These are phyloP conservation scores for Enteromius paludinosus DNA, from an alignment of 2,797 vertebrate genomes.

Conservation along the genomic window DNA sequence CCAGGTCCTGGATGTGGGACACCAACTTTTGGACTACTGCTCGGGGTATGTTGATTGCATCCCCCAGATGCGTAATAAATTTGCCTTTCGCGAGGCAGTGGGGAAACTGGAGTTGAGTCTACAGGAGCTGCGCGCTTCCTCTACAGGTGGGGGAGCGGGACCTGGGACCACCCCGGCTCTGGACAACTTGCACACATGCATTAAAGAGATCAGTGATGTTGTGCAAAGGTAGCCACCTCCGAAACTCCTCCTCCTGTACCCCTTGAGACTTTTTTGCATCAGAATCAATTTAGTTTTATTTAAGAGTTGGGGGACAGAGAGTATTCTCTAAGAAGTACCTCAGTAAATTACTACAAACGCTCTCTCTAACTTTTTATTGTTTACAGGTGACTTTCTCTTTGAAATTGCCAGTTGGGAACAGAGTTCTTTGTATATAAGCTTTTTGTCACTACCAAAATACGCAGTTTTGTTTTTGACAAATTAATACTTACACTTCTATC, in stretches of 20 bases:
- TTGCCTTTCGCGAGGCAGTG: conserved; percentile 97
- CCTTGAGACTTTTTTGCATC: conserved; percentile 40
- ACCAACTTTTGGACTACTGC: conserved; percentile 97
- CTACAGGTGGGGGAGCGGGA: conserved; percentile 75
- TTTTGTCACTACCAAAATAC: conserved; percentile 69
- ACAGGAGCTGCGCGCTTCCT: conserved; percentile 96
- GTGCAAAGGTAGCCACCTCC: conserved; percentile 94
- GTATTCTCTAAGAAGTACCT: conserved; percentile 86
- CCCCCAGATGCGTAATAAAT: conserved; percentile 97
- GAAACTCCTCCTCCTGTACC: conserved; percentile 14
- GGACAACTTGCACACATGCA: conserved; percentile 94
- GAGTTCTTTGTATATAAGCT: conserved; percentile 76
- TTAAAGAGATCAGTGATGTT: conserved; percentile 98
- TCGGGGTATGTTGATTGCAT: conserved; percentile 99
- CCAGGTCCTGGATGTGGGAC: conserved; percentile 94
- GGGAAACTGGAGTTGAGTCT: conserved; percentile 96
- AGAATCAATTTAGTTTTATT: conserved; percentile 62
- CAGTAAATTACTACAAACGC: conserved; percentile 83
- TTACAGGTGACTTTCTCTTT: conserved; percentile 89
- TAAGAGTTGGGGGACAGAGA: conserved; percentile 67
- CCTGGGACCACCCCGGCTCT: conserved; percentile 82
- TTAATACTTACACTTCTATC: conserved; percentile 14
- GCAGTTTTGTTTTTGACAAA: conserved; percentile 63
- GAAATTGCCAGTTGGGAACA: conserved; percentile 74
- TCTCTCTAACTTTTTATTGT: conserved; percentile 77